phyloP scores from a whole-genome alignment of 2,797 vertebrate species.

The Rousettus madagascariensis region DNA sequence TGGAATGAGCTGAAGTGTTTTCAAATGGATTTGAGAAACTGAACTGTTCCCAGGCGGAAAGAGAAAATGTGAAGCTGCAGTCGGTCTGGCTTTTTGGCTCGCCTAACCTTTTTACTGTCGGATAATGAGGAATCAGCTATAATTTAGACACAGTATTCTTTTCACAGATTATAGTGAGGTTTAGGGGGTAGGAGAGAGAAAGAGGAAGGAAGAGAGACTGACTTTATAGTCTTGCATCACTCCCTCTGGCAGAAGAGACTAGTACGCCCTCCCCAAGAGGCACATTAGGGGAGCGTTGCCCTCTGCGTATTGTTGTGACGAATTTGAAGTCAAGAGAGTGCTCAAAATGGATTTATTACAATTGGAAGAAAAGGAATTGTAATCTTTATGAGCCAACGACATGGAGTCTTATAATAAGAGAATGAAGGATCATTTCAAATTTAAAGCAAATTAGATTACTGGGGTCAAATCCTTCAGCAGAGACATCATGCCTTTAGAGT shows the following conservation, averaged over 20 bases:
- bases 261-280: conserved; percentile 64
- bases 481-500: conserved; percentile 74
- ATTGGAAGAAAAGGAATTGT: conserved; percentile 83
- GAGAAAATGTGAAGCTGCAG: conserved; percentile 66
- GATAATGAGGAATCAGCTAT: conserved; percentile 78
- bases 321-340: conserved; percentile 83
- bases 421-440: conserved; percentile 86
- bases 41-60: conserved; percentile 77
- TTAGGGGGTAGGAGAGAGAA: conserved; percentile 56
- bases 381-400: conserved; percentile 84
- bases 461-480: conserved; percentile 83
- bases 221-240: conserved; percentile 68
- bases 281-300: conserved; percentile 58
- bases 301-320: conserved; percentile 81
- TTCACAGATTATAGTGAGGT: conserved; percentile 71
- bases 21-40: conserved; percentile 77
- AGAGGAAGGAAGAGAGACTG: conserved; percentile 56
- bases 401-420: conserved; percentile 81
- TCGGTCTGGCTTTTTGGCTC: conserved; percentile 81
- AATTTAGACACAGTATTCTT: conserved; percentile 77
- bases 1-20: conserved; percentile 76
- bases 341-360: conserved; percentile 85
- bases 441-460: conserved; percentile 86
- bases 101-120: conserved; percentile 77
- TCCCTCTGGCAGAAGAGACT: conserved; percentile 59